Evolutionary conservation across 2,113 vertebrate species (phyloP).

Genomic region (Macroglossus sobrinus): DNA sequence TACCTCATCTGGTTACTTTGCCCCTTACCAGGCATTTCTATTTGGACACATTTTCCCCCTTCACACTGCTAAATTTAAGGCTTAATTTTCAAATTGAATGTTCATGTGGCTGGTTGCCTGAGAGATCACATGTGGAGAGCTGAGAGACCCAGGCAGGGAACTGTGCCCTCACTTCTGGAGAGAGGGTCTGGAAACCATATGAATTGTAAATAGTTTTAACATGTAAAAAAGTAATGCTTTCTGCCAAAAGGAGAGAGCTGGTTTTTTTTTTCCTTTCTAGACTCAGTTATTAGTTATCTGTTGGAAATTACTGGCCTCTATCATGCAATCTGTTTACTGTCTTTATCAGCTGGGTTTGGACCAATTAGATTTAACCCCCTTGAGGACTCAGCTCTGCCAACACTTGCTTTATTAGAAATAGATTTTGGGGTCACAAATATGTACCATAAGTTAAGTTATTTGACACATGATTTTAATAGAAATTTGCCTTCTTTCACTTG

Average conservation of each 20-base stretch:
- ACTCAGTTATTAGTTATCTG: conserved; percentile 65
- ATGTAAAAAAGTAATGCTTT: conserved; percentile 59
- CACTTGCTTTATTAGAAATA: conserved; percentile 32
- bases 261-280: not conserved
- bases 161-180: conserved; percentile 42
- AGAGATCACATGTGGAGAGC: conserved; percentile 17
- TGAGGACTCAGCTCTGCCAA: conserved; percentile 31
- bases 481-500: not conserved
- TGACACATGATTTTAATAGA: not conserved
- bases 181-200: conserved; percentile 75
- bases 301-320: conserved; percentile 39
- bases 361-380: not conserved
- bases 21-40: not conserved
- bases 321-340: conserved; percentile 31
- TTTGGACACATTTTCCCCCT: not conserved
- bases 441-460: not conserved
- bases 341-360: not conserved
- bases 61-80: conserved; percentile 42
- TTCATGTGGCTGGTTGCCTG: conserved; percentile 49
- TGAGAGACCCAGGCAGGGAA: conserved; percentile 26
- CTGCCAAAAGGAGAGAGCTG: conserved; percentile 65
- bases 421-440: not conserved
- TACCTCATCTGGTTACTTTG: conserved; percentile 29
- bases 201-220: conserved; percentile 72
- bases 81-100: conserved; percentile 61